Base-by-base conservation (phyloP, 2,888 invertebrate species). In the Dusona sp. region DNA sequence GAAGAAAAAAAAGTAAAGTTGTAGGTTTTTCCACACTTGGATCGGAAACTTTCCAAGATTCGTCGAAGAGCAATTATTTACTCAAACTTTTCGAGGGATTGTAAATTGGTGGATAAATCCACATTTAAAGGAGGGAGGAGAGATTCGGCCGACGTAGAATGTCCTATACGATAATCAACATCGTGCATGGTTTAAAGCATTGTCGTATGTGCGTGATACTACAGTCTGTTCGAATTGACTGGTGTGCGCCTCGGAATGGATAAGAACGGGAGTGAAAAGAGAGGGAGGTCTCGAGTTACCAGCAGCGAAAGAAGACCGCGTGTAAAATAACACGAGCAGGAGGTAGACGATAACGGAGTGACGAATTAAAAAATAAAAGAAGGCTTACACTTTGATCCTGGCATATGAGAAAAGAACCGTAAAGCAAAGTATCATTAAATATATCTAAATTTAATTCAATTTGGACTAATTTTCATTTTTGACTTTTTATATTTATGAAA, bases 231-330 rank as follows among this genome's bases (percentile, higher is more conserved):
- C 61, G 75, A 64, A 75, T 75, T 64, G 29, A 61, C 64, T 74
- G 67, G 33, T 45, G 72, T 64, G 36, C 61, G 74, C 16, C 78
- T 19, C 77, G 64, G 72, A 78, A 61, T 72, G 78, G 78, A 67
- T 33, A 64, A 29, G 45, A 25, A 36, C 48, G 48, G 42, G 51
- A 51, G 51, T 42, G 36, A 51, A n/a, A 29, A 36, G 36, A 54
- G 48, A 22, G 36, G 68, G 51, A 54, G 67, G 79, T 78, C 84
- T 79, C 74, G 79, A 70, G 85, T 85, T 83, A 85, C 85, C 79
- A 83, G 57, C 75, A 74, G 79, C 75, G 83, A 64, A 83, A 70
- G 64, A 80, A 68, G 72, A 80, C 64, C 64, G 72, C 79, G 79
- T 79, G 79, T 79, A 61, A 72, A 72, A 64, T 57, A 70, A 72